These are phyloP conservation scores for Hofmannophila pseudospretella DNA, from an alignment of 2,888 invertebrate genomes.

Conservation along the genomic window DNA sequence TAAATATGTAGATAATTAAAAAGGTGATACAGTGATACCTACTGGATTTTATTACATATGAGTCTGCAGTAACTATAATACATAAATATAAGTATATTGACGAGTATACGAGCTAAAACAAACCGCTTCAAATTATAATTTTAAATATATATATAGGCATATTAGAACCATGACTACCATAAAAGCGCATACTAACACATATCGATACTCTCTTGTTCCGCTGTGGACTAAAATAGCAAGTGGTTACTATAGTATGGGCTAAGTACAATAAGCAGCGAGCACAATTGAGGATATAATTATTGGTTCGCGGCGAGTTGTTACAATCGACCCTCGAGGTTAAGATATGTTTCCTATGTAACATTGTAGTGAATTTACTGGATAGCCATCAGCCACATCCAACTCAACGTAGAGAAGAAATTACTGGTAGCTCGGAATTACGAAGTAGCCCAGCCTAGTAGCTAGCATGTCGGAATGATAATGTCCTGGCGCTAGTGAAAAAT, in stretches of 20 bases:
- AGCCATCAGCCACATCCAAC: neutral
- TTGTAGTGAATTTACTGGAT: conserved; percentile 10
- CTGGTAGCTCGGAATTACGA: neutral
- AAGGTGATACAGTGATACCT: too few species aligned
- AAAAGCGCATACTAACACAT: too few species aligned
- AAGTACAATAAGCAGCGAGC: conserved; percentile 9
- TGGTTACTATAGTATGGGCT: neutral
- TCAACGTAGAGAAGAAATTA: neutral
- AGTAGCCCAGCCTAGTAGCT: neutral
- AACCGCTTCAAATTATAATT: too few species aligned
- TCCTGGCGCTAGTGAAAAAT: too few species aligned
- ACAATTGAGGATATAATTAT: conserved; percentile 21
- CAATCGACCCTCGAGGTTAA: conserved; percentile 20
- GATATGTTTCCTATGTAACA: conserved; percentile 19
- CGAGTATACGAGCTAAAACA: too few species aligned
- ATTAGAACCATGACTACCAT: too few species aligned
- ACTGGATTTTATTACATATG: too few species aligned
- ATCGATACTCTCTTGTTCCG: too few species aligned
- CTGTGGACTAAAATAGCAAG: neutral
- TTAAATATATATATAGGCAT: too few species aligned
- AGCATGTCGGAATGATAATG: neutral
- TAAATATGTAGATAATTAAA: too few species aligned
- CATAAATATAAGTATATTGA: too few species aligned
- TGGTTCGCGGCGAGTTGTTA: conserved; percentile 20
- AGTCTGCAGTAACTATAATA: too few species aligned